Percentiles rank a stretch among this genome's conserved stretches.
Evolutionary conservation across 2,888 invertebrate species (phyloP).

Genomic region (Taenaris catops): DNA sequence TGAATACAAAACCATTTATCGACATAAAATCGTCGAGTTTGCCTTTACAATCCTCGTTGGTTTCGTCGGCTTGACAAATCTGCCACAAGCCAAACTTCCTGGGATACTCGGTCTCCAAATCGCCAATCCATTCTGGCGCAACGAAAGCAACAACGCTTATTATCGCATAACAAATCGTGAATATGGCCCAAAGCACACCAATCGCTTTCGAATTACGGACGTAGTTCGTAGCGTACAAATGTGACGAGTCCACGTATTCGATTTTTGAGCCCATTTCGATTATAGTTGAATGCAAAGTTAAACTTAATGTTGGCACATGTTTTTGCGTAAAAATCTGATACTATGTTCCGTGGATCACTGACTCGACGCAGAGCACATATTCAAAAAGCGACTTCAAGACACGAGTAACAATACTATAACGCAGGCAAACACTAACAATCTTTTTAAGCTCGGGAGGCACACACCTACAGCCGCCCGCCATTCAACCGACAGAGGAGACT

Average conservation of each 20-base stretch:
- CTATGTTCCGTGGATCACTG: conserved; percentile 10
- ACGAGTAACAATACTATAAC: conserved; percentile 59
- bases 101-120: conserved; percentile 90
- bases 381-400: conserved; percentile 45
- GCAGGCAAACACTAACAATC: conserved; percentile 30
- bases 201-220: conserved; percentile 96
- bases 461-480: conserved; percentile 61
- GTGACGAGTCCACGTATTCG: conserved; percentile 94
- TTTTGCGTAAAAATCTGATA: conserved; percentile 31
- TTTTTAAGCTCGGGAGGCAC: conserved; percentile 30
- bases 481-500: conserved; percentile 54
- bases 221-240: conserved; percentile 94
- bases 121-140: conserved; percentile 96
- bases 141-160: conserved; percentile 97
- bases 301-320: conserved; percentile 36
- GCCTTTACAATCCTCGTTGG: conserved; percentile 90
- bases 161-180: conserved; percentile 97
- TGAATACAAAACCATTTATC: conserved; percentile 90
- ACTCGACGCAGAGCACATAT: conserved; percentile 30
- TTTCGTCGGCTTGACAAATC: conserved; percentile 88
- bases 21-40: conserved; percentile 90
- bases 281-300: conserved; percentile 27
- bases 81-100: conserved; percentile 97
- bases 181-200: conserved; percentile 98
- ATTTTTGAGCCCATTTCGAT: conserved; percentile 92